Evolutionary conservation across 2,797 vertebrate genomes (phyloP), one percentile per base, ranked within the genome.

Genomic region (Loris lydekkerianus): DNA sequence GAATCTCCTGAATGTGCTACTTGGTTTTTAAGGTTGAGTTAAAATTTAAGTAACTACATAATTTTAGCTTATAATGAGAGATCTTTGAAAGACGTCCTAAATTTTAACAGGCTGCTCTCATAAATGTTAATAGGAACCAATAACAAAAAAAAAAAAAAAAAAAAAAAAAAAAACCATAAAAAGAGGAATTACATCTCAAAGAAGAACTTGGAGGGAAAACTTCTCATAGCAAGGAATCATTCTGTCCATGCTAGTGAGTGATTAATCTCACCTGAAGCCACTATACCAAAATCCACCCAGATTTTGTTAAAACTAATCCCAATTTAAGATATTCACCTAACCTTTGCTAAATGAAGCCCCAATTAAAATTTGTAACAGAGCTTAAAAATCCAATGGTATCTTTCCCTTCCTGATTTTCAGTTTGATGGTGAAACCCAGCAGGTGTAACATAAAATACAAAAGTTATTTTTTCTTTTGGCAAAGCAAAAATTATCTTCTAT

Each of bases 381-480:
- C 92, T 89, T 80, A 65, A 89, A 96, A 94, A 63, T n/a, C 23
- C 70, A 60, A 18, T 3, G 53, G 34, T 31, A 58, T 92, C 94
- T 85, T 86, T 90, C 61, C 70, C 78, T 89, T 61, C 53, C 63
- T 40, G 46, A 43, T 87, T 89, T 90, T 94, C 90, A 77, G 61
- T 85, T 85, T 93, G 31, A 91, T 56, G 72, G 65, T 89, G 86
- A 93, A 94, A 91, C 61, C 88, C 86, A 95, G 70, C 85, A 95
- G 75, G 61, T 23, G 20, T 58, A 96, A 95, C 95, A 81, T 69
- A 96, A 97, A 97, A 86, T 0, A 5, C 14, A 87, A 21, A 96
- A 94, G 96, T 81, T 1, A 93, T 94, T 97, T 97, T 97, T 93
- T 89, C 73, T 96, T 97, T 96, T 96, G 92, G 89, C 69, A 96